Conservation (phyloP, 2,113 vertebrate genomes). For the Microcebus tavaratra region DNA sequence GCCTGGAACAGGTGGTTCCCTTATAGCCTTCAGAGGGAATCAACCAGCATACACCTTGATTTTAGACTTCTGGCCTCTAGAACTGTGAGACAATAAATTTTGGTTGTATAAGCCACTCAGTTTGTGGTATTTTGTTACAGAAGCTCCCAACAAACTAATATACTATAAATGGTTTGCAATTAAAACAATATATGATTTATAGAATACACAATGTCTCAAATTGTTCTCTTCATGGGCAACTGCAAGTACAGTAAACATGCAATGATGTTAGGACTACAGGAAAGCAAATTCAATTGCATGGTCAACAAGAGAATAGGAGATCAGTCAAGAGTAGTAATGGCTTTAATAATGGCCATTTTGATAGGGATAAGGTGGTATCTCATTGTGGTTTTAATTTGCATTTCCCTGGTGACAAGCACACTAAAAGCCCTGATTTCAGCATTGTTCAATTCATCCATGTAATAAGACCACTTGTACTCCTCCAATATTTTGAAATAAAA, state of each 20-base stretch:
- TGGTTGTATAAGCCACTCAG: not conserved
- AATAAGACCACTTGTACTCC: too few relatives aligned
- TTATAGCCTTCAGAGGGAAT: not conserved
- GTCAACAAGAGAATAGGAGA: not conserved
- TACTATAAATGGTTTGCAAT: not conserved
- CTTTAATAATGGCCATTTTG: too few relatives aligned
- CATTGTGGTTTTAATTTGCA: too few relatives aligned
- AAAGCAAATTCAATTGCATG: not conserved
- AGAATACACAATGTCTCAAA: not conserved
- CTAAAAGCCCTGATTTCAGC: too few relatives aligned
- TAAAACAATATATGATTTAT: not conserved
- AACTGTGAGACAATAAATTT: not conserved
- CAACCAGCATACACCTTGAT: not conserved
- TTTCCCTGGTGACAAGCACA: too few relatives aligned
- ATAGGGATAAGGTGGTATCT: too few relatives aligned
- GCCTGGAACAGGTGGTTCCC: not conserved
- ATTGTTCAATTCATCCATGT: too few relatives aligned
- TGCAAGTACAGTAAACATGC: not conserved
- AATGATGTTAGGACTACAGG: not conserved
- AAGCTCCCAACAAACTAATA: not conserved
- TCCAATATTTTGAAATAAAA: too few relatives aligned
- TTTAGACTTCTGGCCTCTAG: not conserved
- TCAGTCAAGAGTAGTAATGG: not conserved
- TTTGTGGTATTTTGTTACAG: not conserved
- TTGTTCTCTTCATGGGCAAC: not conserved